These are phyloP conservation scores for Apotomis turbidana DNA, from an alignment of 2,888 invertebrate species.

Conservation along the genomic window DNA sequence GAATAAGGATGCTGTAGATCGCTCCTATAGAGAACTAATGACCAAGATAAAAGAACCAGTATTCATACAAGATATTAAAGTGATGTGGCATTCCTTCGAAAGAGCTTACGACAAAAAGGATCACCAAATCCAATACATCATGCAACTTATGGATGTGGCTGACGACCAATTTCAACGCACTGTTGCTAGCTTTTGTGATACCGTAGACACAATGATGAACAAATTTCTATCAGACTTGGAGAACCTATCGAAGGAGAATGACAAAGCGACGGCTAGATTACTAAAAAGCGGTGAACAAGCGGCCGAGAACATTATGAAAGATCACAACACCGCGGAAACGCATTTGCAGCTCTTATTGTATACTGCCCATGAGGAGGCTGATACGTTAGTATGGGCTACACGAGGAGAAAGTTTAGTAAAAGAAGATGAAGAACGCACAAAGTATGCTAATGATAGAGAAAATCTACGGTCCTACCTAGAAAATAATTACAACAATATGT, in stretches of 20 bases:
- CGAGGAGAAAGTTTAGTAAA: slow-evolving; percentile 75
- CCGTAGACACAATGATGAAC: slow-evolving; percentile 84
- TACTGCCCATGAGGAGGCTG: slow-evolving; percentile 66
- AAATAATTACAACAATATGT: slow-evolving; percentile 64
- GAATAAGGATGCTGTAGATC: slow-evolving; percentile 64
- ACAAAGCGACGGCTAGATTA: slow-evolving; percentile 56
- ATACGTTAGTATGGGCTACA: slow-evolving; percentile 67
- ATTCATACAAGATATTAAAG: slow-evolving; percentile 69
- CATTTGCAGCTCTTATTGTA: slow-evolving; percentile 72
- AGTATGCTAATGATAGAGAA: slow-evolving; percentile 65
- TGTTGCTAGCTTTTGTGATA: slow-evolving; percentile 85
- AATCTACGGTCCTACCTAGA: slow-evolving; percentile 69
- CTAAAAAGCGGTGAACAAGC: slow-evolving; percentile 62
- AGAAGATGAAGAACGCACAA: slow-evolving; percentile 71
- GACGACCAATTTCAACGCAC: slow-evolving; percentile 86
- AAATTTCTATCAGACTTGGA: slow-evolving; percentile 71
- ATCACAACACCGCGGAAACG: slow-evolving; percentile 70
- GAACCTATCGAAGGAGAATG: slow-evolving; percentile 62
- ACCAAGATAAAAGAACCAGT: slow-evolving; percentile 73
- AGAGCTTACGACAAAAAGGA: slow-evolving; percentile 84
- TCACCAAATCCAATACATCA: slow-evolving; percentile 79
- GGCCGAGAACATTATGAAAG: slow-evolving; percentile 54
- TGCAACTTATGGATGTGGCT: slow-evolving; percentile 84
- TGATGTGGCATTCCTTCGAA: slow-evolving; percentile 80
- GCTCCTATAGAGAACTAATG: slow-evolving; percentile 70